Conservation (phyloP, 2,888 invertebrate species). For the Meliscaeva auricollis region DNA sequence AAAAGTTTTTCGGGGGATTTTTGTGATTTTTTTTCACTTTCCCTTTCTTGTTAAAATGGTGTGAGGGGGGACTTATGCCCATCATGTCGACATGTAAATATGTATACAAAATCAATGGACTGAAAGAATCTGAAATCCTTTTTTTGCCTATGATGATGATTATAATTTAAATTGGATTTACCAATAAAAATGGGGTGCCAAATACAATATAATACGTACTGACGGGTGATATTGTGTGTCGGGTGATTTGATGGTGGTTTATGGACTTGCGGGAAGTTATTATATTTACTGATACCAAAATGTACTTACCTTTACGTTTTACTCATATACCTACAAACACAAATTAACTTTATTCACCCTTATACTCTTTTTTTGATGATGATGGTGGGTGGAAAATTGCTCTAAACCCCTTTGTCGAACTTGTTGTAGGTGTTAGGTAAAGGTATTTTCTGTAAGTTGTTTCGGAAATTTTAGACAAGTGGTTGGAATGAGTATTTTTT, state of each 20-base stretch:
- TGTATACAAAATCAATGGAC: constrained; percentile 53
- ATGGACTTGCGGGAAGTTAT: constrained; percentile 45
- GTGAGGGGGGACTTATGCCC: neutral
- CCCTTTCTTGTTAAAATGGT: neutral
- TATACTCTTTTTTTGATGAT: constrained; percentile 14
- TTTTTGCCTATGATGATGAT: constrained; percentile 48
- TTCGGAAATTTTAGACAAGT: constrained; percentile 7
- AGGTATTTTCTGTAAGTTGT: constrained; percentile 44
- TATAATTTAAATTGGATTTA: constrained; percentile 45
- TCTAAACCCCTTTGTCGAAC: neutral
- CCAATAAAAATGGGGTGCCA: constrained; percentile 52
- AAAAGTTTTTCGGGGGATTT: constrained; percentile 23
- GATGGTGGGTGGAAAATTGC: neutral
- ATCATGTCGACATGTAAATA: neutral
- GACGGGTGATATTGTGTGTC: neutral
- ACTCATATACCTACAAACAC: too few relatives aligned
- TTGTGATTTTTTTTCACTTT: constrained; percentile 7
- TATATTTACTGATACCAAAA: constrained; percentile 18
- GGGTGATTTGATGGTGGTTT: constrained; percentile 13
- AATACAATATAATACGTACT: neutral
- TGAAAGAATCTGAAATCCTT: constrained; percentile 48
- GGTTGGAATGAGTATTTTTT: neutral
- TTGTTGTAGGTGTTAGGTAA: constrained; percentile 31
- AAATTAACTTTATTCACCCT: constrained; percentile 57
- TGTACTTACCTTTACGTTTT: neutral